Percentiles rank a stretch among this genome's conserved stretches.
phyloP scores from a whole-genome alignment of 2,888 invertebrate genomes.

The Linnaemya vulpina region DNA sequence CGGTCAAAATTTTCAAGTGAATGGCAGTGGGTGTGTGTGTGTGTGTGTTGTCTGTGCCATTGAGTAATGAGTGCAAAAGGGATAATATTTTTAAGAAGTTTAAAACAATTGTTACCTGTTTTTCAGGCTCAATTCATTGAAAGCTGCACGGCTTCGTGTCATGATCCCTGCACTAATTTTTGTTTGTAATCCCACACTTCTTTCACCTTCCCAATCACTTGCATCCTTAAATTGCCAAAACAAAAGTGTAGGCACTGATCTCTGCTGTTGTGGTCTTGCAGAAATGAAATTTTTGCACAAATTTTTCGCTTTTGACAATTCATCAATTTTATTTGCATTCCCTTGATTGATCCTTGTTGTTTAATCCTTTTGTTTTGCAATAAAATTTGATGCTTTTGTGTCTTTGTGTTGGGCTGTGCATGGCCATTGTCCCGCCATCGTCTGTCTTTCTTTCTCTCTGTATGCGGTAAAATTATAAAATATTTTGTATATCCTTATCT shows the following conservation, averaged over 20 bases:
- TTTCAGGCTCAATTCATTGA: slow-evolving; percentile 43
- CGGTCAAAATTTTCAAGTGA: slow-evolving; percentile 75
- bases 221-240: too few species aligned
- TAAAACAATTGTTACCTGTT: slow-evolving; percentile 56
- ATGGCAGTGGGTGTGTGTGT: slow-evolving; percentile 17
- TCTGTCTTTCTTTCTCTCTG: slow-evolving; percentile 14
- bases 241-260: neutral
- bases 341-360: slow-evolving; percentile 79
- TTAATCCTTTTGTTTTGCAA: slow-evolving; percentile 62
- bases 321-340: slow-evolving; percentile 69
- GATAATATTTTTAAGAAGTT: slow-evolving; percentile 55
- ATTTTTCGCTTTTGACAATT: slow-evolving; percentile 73
- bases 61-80: slow-evolving; percentile 49
- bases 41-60: neutral
- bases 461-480: slow-evolving; percentile 78
- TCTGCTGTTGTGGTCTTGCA: neutral
- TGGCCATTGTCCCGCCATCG: slow-evolving; percentile 50
- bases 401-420: slow-evolving; percentile 21
- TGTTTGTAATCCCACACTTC: slow-evolving; percentile 58
- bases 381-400: slow-evolving; percentile 35
- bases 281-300: slow-evolving; percentile 75
- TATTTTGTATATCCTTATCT: slow-evolving; percentile 27
- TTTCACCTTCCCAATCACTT: slow-evolving; percentile 57
- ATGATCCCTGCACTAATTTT: slow-evolving; percentile 65
- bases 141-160: slow-evolving; percentile 60